Percentiles rank a stretch among this genome's conserved stretches.
Conservation (phyloP, 2,797 vertebrate genomes). For the Synaphobranchus kaupii region DNA sequence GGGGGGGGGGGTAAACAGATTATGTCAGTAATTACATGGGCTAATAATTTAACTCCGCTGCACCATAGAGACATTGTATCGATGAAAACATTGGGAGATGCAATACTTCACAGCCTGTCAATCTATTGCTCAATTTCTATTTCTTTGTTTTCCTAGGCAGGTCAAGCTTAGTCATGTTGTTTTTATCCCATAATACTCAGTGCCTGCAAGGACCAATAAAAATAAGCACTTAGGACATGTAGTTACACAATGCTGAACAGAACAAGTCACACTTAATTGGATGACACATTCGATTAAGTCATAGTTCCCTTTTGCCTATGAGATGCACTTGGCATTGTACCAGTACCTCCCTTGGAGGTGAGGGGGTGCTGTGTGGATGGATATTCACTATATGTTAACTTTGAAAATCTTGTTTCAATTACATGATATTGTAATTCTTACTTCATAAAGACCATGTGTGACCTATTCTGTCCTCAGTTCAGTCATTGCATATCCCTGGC, state of each 20-base stretch:
- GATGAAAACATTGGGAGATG: neutral
- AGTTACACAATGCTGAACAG: neutral
- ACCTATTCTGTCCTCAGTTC: neutral
- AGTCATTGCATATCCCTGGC: neutral
- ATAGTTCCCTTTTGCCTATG: neutral
- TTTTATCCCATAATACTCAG: neutral
- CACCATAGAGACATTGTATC: neutral
- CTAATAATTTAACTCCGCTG: conserved; percentile 13
- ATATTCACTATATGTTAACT: neutral
- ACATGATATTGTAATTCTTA: neutral
- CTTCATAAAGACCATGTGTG: neutral
- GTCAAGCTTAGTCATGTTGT: neutral
- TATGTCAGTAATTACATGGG: conserved; percentile 6
- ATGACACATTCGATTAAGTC: neutral
- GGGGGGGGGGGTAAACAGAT: neutral
- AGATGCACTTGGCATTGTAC: neutral
- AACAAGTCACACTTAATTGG: neutral
- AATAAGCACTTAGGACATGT: neutral
- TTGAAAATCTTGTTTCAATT: neutral
- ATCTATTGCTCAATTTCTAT: neutral
- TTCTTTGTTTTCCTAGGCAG: neutral
- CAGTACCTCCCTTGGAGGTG: neutral
- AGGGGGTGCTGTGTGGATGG: neutral
- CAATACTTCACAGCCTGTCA: neutral
- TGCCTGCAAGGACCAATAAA: neutral